Conservation (phyloP, 1,140 invertebrate species). For the Hycleus cichorii region DNA sequence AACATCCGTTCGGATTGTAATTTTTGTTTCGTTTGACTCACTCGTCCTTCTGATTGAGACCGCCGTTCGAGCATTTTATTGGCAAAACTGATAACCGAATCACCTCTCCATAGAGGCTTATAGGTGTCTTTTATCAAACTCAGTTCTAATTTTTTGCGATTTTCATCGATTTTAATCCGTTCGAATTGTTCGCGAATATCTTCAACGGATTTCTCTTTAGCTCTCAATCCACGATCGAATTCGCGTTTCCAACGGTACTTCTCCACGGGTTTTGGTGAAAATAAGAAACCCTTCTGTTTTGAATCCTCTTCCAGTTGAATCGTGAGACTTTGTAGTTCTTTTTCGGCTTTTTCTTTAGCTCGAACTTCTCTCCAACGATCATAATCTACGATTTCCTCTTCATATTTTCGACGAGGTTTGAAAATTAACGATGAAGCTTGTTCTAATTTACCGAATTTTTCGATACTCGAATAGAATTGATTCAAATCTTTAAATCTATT, state of each 20-base stretch:
- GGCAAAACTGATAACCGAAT: conserved; percentile 69
- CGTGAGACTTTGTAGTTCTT: conserved; percentile 71
- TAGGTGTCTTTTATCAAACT: conserved; percentile 57
- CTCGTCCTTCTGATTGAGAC: conserved; percentile 19
- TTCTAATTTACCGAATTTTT: conserved; percentile 76
- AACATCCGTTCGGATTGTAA: conserved; percentile 30
- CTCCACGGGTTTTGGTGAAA: conserved; percentile 62
- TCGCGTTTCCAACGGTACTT: conserved; percentile 59
- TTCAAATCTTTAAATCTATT: conserved; percentile 78
- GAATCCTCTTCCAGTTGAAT: conserved; percentile 70
- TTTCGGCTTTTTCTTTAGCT: conserved; percentile 70
- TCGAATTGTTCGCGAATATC: conserved; percentile 70
- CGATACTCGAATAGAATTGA: conserved; percentile 78
- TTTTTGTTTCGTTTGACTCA: neutral
- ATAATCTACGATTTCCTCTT: conserved; percentile 77
- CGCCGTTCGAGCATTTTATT: conserved; percentile 48
- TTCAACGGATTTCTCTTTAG: conserved; percentile 80
- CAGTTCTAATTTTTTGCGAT: conserved; percentile 41
- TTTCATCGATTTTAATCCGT: conserved; percentile 45
- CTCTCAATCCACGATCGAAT: conserved; percentile 68
- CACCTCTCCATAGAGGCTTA: conserved; percentile 76
- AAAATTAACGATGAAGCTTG: conserved; percentile 66
- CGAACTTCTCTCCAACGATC: conserved; percentile 77
- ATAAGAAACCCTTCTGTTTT: conserved; percentile 76
- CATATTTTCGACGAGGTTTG: conserved; percentile 58